Conservation (phyloP, 2,888 invertebrate species). For the Epiblema foenella region DNA sequence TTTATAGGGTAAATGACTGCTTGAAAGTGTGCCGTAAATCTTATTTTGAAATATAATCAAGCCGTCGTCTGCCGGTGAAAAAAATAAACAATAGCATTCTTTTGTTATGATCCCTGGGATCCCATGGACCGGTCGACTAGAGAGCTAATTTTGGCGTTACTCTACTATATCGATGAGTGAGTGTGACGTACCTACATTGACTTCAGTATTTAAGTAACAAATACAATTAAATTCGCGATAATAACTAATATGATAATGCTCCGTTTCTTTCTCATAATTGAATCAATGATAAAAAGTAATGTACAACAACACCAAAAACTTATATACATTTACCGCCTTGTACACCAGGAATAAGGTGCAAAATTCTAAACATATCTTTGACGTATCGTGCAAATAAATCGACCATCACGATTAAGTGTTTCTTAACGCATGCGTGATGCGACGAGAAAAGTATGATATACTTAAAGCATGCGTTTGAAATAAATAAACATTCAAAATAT, state of each 20-base stretch:
- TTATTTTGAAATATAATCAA: neutral
- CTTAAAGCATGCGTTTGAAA: too few relatives aligned
- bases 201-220: neutral
- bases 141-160: too few relatives aligned
- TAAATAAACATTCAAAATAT: too few relatives aligned
- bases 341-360: neutral
- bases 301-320: neutral
- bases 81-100: too few relatives aligned
- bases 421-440: neutral
- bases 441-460: conserved; percentile 2
- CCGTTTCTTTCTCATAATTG: neutral
- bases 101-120: too few relatives aligned
- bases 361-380: neutral
- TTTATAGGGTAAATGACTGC: too few relatives aligned
- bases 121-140: too few relatives aligned
- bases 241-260: neutral
- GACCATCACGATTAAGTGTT: conserved; percentile 7
- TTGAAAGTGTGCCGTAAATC: too few relatives aligned
- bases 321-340: neutral
- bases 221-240: neutral
- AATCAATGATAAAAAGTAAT: neutral
- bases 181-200: too few relatives aligned
- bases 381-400: neutral
- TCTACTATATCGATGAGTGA: too few relatives aligned
- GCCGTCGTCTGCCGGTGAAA: too few relatives aligned